Evolutionary conservation across 2,797 vertebrate genomes (phyloP).

Genomic region (Novumbra hubbsi): DNA sequence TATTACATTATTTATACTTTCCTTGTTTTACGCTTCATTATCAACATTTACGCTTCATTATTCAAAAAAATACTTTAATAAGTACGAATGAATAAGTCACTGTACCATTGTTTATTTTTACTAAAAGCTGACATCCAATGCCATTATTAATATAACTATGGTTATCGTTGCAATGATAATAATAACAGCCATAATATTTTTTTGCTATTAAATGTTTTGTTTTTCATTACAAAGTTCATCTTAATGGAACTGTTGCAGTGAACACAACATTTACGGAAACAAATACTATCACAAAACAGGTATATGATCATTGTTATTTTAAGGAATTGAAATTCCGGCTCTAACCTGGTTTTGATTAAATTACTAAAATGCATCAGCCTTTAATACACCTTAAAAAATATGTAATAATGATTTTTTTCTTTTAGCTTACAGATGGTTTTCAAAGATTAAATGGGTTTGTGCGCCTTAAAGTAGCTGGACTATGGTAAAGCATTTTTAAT

Average conservation of each 20-base stretch:
- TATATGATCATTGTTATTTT: not conserved
- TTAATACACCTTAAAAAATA: not conserved
- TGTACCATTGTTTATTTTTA: not conserved
- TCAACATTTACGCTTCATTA: not conserved
- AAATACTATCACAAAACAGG: not conserved
- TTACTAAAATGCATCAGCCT: not conserved
- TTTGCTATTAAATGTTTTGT: slow-evolving; percentile 7
- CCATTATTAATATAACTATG: not conserved
- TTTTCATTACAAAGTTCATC: slow-evolving; percentile 36
- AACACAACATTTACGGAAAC: accelerated
- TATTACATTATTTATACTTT: not conserved
- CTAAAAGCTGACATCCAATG: not conserved
- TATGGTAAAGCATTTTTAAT: slow-evolving; percentile 37
- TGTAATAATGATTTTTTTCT: slow-evolving; percentile 6
- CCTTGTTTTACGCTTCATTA: not conserved
- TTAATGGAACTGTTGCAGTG: slow-evolving; percentile 38
- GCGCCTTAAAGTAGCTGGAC: slow-evolving; percentile 1
- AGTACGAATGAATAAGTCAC: not conserved
- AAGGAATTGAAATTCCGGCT: not conserved
- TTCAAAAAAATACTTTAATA: not conserved
- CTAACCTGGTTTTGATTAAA: not conserved
- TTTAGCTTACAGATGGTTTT: slow-evolving; percentile 28
- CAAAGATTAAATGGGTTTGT: slow-evolving; percentile 44
- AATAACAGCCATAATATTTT: not conserved
- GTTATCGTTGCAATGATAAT: not conserved